These are phyloP conservation scores for Spea bombifrons DNA, from an alignment of 2,113 vertebrate genomes.

Conservation along the genomic window DNA sequence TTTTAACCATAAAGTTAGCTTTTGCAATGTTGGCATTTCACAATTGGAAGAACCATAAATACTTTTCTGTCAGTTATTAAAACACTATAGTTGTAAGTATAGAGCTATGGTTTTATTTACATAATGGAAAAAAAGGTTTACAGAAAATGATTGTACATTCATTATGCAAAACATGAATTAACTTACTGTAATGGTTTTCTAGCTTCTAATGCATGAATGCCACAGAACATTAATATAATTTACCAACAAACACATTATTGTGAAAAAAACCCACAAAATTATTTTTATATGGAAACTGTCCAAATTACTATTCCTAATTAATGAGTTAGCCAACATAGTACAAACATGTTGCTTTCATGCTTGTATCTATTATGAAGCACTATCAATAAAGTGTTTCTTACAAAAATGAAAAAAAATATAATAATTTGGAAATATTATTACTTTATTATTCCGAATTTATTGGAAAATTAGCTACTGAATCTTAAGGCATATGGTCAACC, in stretches of 20 bases:
- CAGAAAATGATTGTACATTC: neutral
- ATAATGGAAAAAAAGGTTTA: neutral
- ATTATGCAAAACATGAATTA: too few relatives aligned
- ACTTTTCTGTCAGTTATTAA: neutral
- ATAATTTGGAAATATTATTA: too few relatives aligned
- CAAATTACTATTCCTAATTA: slow-evolving; percentile 10
- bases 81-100: neutral
- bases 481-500: too few relatives aligned
- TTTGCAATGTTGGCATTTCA: neutral
- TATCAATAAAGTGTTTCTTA: slow-evolving; percentile 26
- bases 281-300: slow-evolving; percentile 28
- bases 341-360: slow-evolving; percentile 1
- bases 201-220: slow-evolving; percentile 1
- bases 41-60: neutral
- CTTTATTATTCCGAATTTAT: too few relatives aligned
- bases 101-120: neutral
- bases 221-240: neutral
- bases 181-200: slow-evolving; percentile 1
- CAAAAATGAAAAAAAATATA: too few relatives aligned
- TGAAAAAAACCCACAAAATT: slow-evolving; percentile 15
- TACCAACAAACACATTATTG: slow-evolving; percentile 12
- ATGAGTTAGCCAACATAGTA: slow-evolving; percentile 5
- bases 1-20: neutral
- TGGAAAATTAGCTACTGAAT: too few relatives aligned
- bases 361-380: slow-evolving; percentile 26